These are phyloP conservation scores for Arremon aurantiirostris DNA, from an alignment of 2,797 vertebrate species.

Conservation along the genomic window DNA sequence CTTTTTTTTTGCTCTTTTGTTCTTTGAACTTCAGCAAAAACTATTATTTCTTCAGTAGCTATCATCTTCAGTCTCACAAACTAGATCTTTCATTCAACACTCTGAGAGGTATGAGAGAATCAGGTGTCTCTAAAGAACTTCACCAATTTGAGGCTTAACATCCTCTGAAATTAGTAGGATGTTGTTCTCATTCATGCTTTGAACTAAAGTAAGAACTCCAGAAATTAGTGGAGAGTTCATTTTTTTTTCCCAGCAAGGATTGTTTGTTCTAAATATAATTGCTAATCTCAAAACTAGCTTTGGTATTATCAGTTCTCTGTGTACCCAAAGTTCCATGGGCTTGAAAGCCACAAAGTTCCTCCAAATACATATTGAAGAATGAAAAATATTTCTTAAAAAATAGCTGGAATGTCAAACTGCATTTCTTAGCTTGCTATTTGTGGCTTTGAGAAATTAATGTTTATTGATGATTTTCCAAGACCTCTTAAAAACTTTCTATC, in stretches of 20 bases:
- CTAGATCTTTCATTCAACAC: not conserved
- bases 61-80: not conserved
- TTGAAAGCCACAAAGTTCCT: slow-evolving; percentile 13
- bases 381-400: slow-evolving; percentile 41
- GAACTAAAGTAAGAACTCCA: not conserved
- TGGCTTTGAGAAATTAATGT: slow-evolving; percentile 16
- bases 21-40: not conserved
- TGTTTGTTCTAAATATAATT: not conserved
- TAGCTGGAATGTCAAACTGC: slow-evolving; percentile 11
- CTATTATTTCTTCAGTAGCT: not conserved
- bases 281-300: not conserved
- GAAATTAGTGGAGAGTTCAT: not conserved
- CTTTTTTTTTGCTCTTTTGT: not conserved
- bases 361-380: not conserved
- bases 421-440: slow-evolving; percentile 17
- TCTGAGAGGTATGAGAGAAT: not conserved
- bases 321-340: not conserved
- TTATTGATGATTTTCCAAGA: not conserved
- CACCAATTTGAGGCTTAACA: not conserved
- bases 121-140: not conserved
- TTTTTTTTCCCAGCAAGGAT: not conserved
- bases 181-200: not conserved
- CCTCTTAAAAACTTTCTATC: not conserved
- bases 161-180: not conserved
- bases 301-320: not conserved